Conservation (phyloP, 2,888 invertebrate species). For the Pyrrhia umbra region DNA sequence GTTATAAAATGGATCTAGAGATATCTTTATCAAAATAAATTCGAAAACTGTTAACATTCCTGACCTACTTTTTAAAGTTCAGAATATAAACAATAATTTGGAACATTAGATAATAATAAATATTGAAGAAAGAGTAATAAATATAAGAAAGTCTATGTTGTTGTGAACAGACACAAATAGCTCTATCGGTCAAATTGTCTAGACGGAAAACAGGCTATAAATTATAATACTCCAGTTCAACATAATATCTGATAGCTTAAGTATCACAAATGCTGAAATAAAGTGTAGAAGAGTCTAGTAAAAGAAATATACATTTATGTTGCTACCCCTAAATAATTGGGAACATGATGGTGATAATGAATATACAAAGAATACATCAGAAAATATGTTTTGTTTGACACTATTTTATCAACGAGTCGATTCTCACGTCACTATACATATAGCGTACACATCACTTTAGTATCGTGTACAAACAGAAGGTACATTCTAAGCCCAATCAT, state of each 20-base stretch:
- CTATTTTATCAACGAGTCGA: no score
- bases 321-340: no score
- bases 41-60: constrained; percentile 12
- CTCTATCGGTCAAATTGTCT: constrained; percentile 28
- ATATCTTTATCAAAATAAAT: constrained; percentile 20
- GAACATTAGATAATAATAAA: background rate
- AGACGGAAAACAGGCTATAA: constrained; percentile 30
- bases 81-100: constrained; percentile 14
- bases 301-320: no score
- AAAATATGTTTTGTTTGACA: no score
- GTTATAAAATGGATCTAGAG: constrained; percentile 8
- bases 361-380: no score
- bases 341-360: no score
- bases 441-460: no score
- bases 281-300: background rate
- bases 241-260: background rate
- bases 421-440: background rate
- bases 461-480: background rate
- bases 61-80: constrained; percentile 34
- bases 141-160: constrained; percentile 3
- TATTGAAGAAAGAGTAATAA: constrained; percentile 22
- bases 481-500: background rate
- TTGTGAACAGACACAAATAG: constrained; percentile 23
- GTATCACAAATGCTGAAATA: background rate
- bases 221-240: constrained; percentile 11